Evolutionary conservation across 92 coral and sea anemone genomes (phyloP).

Genomic region (Zoanthus sociatus): DNA sequence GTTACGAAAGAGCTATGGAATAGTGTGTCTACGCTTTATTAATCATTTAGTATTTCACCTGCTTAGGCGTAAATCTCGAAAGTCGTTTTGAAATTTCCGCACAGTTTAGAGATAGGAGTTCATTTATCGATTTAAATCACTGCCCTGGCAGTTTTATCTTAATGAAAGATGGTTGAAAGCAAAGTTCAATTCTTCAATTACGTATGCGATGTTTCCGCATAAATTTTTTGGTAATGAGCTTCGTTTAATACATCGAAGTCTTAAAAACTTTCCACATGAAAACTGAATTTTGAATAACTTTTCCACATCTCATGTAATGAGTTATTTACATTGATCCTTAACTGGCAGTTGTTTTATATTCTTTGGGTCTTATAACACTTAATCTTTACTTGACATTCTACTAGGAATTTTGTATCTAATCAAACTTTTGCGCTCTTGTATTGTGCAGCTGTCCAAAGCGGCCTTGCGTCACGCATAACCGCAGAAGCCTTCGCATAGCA

Average conservation of each 20-base stretch:
- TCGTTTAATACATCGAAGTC: not conserved
- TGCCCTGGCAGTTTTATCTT: not conserved
- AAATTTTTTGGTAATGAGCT: not conserved
- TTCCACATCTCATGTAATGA: too few species aligned
- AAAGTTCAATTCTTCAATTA: not conserved
- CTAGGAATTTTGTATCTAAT: slow-evolving; percentile 52
- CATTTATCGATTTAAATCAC: not conserved
- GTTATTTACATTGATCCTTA: too few species aligned
- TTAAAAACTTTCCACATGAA: not conserved
- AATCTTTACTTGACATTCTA: not conserved
- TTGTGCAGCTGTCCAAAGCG: slow-evolving; percentile 87
- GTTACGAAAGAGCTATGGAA: slow-evolving; percentile 8
- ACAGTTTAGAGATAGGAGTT: not conserved
- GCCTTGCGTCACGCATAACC: slow-evolving; percentile 85
- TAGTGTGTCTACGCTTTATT: slow-evolving; percentile 2
- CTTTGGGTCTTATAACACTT: not conserved
- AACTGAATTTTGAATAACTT: too few species aligned
- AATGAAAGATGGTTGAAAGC: not conserved
- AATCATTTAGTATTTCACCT: slow-evolving; percentile 23
- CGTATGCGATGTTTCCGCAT: not conserved
- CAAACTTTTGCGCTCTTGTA: slow-evolving; percentile 80
- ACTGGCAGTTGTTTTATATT: too few species aligned
- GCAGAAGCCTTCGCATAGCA: slow-evolving; percentile 77
- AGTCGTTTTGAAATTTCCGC: not conserved
- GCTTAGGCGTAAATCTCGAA: not conserved